Evolutionary conservation across 2,113 vertebrate species (phyloP).

Genomic region (Cynocephalus volans): DNA sequence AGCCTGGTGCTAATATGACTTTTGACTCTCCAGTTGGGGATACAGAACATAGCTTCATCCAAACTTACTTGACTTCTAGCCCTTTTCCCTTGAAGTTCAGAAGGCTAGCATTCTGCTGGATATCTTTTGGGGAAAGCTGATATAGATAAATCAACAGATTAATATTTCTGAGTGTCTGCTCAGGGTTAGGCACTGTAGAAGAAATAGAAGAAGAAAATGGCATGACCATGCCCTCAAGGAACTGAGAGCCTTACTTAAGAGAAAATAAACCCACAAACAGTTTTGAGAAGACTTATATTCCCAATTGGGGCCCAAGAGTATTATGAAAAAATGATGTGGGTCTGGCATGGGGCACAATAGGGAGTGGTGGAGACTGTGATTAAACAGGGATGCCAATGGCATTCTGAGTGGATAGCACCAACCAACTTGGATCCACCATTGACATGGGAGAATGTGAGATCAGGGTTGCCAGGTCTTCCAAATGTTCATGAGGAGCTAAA

Average conservation of each 20-base stretch:
- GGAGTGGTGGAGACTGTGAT: not conserved
- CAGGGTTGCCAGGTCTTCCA: not conserved
- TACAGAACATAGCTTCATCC: not conserved
- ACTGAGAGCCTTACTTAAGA: not conserved
- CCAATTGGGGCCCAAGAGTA: not conserved
- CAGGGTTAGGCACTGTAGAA: not conserved
- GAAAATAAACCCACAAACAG: not conserved
- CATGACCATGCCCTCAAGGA: not conserved
- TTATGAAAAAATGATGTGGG: not conserved
- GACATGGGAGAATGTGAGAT: fast-evolving
- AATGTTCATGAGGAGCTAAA: not conserved
- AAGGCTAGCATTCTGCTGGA: not conserved
- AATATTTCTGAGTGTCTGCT: not conserved
- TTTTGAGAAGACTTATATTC: not conserved
- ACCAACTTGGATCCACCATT: fast-evolving
- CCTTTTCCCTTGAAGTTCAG: not conserved
- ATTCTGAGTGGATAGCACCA: not conserved
- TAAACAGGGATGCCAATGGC: not conserved
- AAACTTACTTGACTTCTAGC: not conserved
- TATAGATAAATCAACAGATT: not conserved
- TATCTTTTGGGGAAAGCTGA: not conserved
- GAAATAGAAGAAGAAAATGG: not conserved
- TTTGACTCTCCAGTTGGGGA: not conserved
- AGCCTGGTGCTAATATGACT: not conserved
- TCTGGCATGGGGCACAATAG: not conserved